These are phyloP conservation scores for Papilio demoleus DNA, from an alignment of 2,888 invertebrate genomes.

Conservation along the genomic window DNA sequence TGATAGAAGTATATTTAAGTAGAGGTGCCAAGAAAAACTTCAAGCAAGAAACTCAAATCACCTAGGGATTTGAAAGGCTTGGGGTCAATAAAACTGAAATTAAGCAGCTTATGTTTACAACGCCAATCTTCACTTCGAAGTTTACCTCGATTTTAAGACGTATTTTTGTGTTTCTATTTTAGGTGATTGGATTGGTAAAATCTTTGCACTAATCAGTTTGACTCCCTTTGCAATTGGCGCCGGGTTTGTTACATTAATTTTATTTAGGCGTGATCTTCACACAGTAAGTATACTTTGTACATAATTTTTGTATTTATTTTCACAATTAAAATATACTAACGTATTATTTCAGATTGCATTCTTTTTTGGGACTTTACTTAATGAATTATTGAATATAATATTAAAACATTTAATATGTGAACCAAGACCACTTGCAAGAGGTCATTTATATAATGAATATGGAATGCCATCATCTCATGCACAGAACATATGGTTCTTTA, in stretches of 20 bases:
- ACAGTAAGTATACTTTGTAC: constrained; percentile 86
- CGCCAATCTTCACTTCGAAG: not conserved
- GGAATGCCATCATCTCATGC: constrained; percentile 97
- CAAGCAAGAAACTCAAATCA: not conserved
- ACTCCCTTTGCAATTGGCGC: constrained; percentile 92
- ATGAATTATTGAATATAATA: constrained; percentile 90
- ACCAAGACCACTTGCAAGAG: constrained; percentile 88
- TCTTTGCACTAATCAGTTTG: constrained; percentile 92
- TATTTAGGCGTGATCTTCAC: constrained; percentile 95
- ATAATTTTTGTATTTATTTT: constrained; percentile 4
- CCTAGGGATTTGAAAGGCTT: not conserved
- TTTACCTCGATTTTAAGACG: not conserved
- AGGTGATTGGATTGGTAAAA: constrained; percentile 93
- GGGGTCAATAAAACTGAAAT: not conserved
- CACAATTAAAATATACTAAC: not conserved
- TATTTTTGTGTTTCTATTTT: constrained; percentile 60
- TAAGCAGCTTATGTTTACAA: not conserved
- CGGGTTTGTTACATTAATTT: constrained; percentile 92
- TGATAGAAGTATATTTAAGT: not conserved
- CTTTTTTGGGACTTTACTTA: constrained; percentile 89
- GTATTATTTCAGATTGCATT: constrained; percentile 89
- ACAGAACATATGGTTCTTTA: constrained; percentile 96
- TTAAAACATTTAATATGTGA: constrained; percentile 93
- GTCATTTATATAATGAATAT: constrained; percentile 88
- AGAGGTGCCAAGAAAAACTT: not conserved